These are phyloP conservation scores for Chaenodraco wilsoni DNA, from an alignment of 2,797 vertebrate genomes.

Conservation along the genomic window DNA sequence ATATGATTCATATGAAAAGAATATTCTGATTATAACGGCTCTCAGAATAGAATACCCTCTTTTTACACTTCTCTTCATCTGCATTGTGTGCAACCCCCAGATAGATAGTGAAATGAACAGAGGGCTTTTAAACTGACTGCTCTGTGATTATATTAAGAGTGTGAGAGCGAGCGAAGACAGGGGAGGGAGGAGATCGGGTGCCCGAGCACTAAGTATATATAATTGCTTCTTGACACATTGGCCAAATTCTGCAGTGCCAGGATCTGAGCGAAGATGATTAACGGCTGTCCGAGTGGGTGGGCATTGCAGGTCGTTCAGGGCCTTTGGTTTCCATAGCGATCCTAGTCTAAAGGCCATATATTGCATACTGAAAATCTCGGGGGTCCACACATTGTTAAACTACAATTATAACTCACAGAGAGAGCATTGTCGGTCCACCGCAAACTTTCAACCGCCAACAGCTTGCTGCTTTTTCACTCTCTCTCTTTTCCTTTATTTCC, in stretches of 20 bases:
- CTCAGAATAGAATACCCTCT: slow-evolving; percentile 76
- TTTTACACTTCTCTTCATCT: slow-evolving; percentile 74
- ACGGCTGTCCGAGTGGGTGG: slow-evolving; percentile 86
- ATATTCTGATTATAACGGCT: slow-evolving; percentile 79
- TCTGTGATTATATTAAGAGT: slow-evolving; percentile 87
- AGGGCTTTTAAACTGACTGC: slow-evolving; percentile 82
- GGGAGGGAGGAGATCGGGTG: slow-evolving; percentile 76
- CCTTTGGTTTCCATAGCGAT: slow-evolving; percentile 85
- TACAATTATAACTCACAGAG: slow-evolving; percentile 85
- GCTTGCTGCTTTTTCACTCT: slow-evolving; percentile 22
- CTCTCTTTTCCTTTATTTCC: slow-evolving; percentile 43
- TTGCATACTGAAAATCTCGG: slow-evolving; percentile 80
- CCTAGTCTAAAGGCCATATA: slow-evolving; percentile 82
- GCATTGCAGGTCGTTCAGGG: slow-evolving; percentile 80
- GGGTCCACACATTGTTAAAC: slow-evolving; percentile 84
- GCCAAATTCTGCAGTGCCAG: slow-evolving; percentile 88
- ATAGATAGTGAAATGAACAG: slow-evolving; percentile 82
- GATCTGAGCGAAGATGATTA: slow-evolving; percentile 89
- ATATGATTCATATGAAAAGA: slow-evolving; percentile 83
- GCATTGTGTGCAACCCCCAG: slow-evolving; percentile 80
- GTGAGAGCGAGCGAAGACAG: slow-evolving; percentile 64
- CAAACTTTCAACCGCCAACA: slow-evolving; percentile 52
- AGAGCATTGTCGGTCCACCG: slow-evolving; percentile 73
- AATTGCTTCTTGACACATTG: slow-evolving; percentile 90
- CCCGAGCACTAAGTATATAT: slow-evolving; percentile 86